These are phyloP conservation scores for Anabas testudineus DNA, from an alignment of 2,797 vertebrate genomes.

Conservation along the genomic window DNA sequence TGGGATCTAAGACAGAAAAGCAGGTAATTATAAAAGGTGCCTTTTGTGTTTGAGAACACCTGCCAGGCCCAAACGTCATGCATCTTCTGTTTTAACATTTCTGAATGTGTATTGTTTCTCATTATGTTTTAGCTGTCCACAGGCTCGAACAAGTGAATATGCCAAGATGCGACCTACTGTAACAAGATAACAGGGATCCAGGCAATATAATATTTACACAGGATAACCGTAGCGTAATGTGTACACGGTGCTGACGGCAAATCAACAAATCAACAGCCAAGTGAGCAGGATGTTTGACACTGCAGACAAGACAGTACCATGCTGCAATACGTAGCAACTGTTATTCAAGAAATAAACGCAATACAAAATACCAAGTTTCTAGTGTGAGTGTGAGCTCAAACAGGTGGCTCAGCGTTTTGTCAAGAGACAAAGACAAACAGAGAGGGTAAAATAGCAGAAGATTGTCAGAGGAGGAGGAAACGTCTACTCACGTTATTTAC, in stretches of 20 bases:
- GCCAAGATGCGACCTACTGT: neutral
- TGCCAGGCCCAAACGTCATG: too few relatives aligned
- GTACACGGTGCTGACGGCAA: neutral
- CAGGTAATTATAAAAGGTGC: too few relatives aligned
- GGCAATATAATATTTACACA: slow-evolving; percentile 20
- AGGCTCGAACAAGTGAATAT: neutral
- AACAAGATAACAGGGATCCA: slow-evolving; percentile 14
- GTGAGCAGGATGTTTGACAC: slow-evolving; percentile 26
- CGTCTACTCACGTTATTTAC: neutral
- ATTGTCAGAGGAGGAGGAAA: neutral
- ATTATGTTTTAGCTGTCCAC: too few relatives aligned
- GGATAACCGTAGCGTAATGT: neutral
- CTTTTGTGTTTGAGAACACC: too few relatives aligned
- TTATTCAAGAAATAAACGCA: neutral
- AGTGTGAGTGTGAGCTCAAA: slow-evolving; percentile 1
- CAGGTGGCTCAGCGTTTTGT: slow-evolving; percentile 28
- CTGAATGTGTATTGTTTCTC: too few relatives aligned
- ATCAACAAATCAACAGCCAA: slow-evolving; percentile 11
- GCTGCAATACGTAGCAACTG: too few relatives aligned
- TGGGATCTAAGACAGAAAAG: too few relatives aligned
- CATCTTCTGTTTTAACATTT: too few relatives aligned
- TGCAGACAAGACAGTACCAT: neutral
- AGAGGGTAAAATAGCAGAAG: neutral
- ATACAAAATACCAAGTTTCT: neutral
- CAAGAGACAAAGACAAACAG: neutral